Conservation (phyloP, 1,140 invertebrate species). For the Melitaea cinxia region DNA sequence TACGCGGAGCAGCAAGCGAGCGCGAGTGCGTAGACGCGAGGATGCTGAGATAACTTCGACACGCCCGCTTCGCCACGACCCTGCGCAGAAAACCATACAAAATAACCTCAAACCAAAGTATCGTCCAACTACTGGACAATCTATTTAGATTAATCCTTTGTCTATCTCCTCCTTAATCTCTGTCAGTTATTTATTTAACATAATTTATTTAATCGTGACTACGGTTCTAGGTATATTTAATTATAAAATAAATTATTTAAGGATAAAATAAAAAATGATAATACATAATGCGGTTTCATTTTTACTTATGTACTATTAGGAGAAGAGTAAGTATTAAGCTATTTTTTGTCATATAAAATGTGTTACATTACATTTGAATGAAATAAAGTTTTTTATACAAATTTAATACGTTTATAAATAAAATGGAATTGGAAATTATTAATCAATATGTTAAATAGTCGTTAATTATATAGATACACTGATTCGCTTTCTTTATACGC, state of each 20-base stretch:
- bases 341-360: no score
- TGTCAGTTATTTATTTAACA: conserved; percentile 76
- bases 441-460: conserved; percentile 10
- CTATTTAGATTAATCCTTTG: conserved; percentile 52
- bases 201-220: conserved; percentile 79
- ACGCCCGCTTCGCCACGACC: conserved; percentile 38
- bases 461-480: conserved; percentile 45
- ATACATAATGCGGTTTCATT: conserved; percentile 58
- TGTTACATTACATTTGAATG: no score
- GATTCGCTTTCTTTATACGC: conserved; percentile 71
- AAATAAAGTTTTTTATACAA: no score
- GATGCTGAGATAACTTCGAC: neutral
- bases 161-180: conserved; percentile 65
- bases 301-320: no score
- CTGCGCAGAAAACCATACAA: conserved; percentile 53
- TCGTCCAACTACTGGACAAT: conserved; percentile 58
- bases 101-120: conserved; percentile 77
- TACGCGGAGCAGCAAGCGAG: conserved; percentile 79
- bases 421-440: neutral
- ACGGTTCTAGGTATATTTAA: conserved; percentile 66
- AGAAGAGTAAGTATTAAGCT: no score
- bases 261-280: conserved; percentile 66
- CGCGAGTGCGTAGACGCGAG: conserved; percentile 83
- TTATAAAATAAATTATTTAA: conserved; percentile 70
- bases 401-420: neutral